A percentile compares a stretch with the other conserved stretches of the same genome.
These are phyloP conservation scores for Promerops cafer DNA, from an alignment of 2,113 vertebrate genomes.

Conservation along the genomic window DNA sequence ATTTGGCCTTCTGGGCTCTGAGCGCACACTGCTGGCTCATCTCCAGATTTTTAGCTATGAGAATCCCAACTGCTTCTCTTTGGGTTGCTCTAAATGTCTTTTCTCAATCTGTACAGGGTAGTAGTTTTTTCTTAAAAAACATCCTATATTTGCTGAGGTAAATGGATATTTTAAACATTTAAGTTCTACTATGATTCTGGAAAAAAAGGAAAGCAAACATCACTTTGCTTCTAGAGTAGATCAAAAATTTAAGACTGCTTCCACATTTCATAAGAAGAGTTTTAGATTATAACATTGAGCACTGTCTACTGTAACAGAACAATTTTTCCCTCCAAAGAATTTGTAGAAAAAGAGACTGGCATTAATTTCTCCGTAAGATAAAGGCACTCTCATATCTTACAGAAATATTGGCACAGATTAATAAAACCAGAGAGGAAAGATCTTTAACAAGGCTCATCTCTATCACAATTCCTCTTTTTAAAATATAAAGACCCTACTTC, in stretches of 20 bases:
- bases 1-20: neutral
- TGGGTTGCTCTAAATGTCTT: neutral
- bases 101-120: neutral
- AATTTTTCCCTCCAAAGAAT: neutral
- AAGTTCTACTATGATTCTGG: neutral
- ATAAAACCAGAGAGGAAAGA: neutral
- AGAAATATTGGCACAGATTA: slow-evolving; percentile 40
- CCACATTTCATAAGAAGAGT: neutral
- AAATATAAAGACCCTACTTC: slow-evolving; percentile 17
- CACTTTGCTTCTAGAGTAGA: neutral
- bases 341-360: neutral
- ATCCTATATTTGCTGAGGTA: neutral
- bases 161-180: neutral
- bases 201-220: neutral
- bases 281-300: neutral
- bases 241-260: neutral
- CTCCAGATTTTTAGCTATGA: neutral
- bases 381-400: neutral
- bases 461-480: neutral
- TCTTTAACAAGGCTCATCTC: neutral
- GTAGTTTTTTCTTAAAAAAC: neutral
- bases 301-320: neutral
- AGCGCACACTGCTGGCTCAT: neutral
- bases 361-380: slow-evolving; percentile 30
- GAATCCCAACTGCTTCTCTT: neutral